phyloP scores from a whole-genome alignment of 2,888 invertebrate species.

The Stratiomys singularior region DNA sequence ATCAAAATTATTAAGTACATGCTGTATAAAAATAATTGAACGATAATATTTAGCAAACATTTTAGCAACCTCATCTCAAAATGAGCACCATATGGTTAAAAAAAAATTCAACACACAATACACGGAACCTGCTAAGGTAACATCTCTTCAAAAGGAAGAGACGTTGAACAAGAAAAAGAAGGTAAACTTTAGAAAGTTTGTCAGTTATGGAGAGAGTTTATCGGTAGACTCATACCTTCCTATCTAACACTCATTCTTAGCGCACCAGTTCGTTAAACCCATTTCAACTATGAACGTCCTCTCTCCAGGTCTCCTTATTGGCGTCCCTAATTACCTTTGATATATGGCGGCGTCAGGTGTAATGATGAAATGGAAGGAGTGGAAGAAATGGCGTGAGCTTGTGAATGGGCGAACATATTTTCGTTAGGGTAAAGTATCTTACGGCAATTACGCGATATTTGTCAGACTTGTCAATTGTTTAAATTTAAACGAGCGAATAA shows the following conservation, averaged over 20 bases:
- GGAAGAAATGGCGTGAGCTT: not conserved
- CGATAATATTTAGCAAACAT: no score
- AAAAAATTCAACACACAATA: no score
- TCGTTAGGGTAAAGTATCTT: not conserved
- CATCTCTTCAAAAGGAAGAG: no score
- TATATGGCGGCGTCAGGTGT: slow-evolving; percentile 28
- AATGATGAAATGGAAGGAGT: not conserved
- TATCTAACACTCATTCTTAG: not conserved
- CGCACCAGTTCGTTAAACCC: not conserved
- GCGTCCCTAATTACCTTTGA: slow-evolving; percentile 40
- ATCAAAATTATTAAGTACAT: no score
- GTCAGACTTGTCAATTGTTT: slow-evolving; percentile 50
- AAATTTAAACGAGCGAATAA: slow-evolving; percentile 14
- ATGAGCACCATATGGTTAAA: no score
- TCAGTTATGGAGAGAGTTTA: slow-evolving; percentile 28
- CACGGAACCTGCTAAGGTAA: no score
- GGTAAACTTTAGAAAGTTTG: slow-evolving; percentile 8
- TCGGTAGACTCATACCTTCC: not conserved
- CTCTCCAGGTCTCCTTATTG: slow-evolving; percentile 5
- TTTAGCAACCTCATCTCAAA: no score
- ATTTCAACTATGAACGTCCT: not conserved
- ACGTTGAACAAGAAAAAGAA: not conserved
- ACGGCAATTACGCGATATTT: slow-evolving; percentile 40
- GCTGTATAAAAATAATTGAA: no score
- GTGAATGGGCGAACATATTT: not conserved